These are phyloP conservation scores for Melanostoma mellinum DNA, from an alignment of 2,888 invertebrate genomes.

Conservation along the genomic window DNA sequence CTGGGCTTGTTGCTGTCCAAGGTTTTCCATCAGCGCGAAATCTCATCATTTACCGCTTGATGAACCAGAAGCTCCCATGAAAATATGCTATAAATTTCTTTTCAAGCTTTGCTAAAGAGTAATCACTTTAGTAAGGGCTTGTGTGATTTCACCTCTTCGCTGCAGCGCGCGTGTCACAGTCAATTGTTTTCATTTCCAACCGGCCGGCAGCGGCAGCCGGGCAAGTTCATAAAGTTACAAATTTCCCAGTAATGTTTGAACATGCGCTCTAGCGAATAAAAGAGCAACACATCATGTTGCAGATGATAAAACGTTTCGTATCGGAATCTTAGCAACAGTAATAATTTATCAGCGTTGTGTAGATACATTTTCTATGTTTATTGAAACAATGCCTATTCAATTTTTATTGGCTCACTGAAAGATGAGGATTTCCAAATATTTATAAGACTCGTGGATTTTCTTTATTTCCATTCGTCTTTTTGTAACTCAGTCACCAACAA, in stretches of 20 bases:
- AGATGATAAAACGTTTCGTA: too few relatives aligned
- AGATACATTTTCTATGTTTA: too few relatives aligned
- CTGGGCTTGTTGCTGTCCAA: conserved; percentile 61
- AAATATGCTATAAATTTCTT: conserved; percentile 9
- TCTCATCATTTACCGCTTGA: conserved; percentile 49
- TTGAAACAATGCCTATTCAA: too few relatives aligned
- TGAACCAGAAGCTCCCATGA: conserved; percentile 39
- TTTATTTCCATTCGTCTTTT: too few relatives aligned
- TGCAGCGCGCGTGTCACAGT: conserved; percentile 37
- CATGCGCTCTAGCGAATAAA: conserved; percentile 27
- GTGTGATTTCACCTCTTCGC: not conserved
- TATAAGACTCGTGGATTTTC: too few relatives aligned
- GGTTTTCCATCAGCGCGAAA: conserved; percentile 39
- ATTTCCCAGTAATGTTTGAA: conserved; percentile 47
- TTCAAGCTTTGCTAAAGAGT: conserved; percentile 8
- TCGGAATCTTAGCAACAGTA: too few relatives aligned
- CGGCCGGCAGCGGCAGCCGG: conserved; percentile 11
- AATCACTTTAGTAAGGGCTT: not conserved
- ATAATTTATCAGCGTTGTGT: too few relatives aligned
- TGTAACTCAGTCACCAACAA: too few relatives aligned
- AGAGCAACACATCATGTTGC: not conserved
- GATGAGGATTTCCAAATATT: too few relatives aligned
- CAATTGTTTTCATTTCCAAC: conserved; percentile 34
- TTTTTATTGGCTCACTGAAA: too few relatives aligned
- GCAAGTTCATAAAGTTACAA: not conserved